phyloP scores from a whole-genome alignment of 2,888 invertebrate genomes.

The Xylocampa areola region DNA sequence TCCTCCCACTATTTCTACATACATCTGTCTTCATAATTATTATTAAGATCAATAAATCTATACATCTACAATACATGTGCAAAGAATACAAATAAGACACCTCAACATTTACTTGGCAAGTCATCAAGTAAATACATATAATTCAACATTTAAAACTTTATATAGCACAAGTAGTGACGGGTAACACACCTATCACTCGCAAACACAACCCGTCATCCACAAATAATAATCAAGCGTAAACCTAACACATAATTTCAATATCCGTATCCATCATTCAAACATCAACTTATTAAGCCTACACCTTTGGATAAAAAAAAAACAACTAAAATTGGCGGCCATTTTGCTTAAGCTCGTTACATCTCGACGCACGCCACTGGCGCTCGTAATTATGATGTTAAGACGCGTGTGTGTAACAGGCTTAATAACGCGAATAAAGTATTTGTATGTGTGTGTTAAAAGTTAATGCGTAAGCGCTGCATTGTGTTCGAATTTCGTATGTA shows the following conservation, averaged over 20 bases:
- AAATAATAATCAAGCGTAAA: constrained; percentile 56
- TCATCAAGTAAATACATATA: constrained; percentile 1
- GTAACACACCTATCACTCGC: constrained; percentile 16
- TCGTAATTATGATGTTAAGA: constrained; percentile 84
- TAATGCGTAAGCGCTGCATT: constrained; percentile 59
- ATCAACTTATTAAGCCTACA: constrained; percentile 78
- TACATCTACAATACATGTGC: too few relatives aligned
- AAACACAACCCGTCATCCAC: constrained; percentile 24
- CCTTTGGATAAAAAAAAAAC: constrained; percentile 74
- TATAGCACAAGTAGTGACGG: constrained; percentile 42
- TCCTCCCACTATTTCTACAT: too few relatives aligned
- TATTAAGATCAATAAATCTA: too few relatives aligned
- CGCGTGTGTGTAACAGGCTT: constrained; percentile 67
- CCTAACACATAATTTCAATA: constrained; percentile 63
- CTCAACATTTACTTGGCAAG: too few relatives aligned
- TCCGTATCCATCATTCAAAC: constrained; percentile 69
- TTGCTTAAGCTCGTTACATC: constrained; percentile 88
- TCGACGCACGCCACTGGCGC: constrained; percentile 87
- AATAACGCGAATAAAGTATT: constrained; percentile 73
- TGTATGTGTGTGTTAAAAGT: constrained; percentile 58
- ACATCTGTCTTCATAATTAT: too few relatives aligned
- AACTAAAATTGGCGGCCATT: constrained; percentile 87
- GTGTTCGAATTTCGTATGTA: constrained; percentile 24
- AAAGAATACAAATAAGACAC: background rate
- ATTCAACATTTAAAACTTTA: constrained; percentile 18